Percentiles rank a stretch among this genome's conserved stretches.
Evolutionary conservation across 1,140 invertebrate species (phyloP).

Genomic region (Kradibia gibbosae): DNA sequence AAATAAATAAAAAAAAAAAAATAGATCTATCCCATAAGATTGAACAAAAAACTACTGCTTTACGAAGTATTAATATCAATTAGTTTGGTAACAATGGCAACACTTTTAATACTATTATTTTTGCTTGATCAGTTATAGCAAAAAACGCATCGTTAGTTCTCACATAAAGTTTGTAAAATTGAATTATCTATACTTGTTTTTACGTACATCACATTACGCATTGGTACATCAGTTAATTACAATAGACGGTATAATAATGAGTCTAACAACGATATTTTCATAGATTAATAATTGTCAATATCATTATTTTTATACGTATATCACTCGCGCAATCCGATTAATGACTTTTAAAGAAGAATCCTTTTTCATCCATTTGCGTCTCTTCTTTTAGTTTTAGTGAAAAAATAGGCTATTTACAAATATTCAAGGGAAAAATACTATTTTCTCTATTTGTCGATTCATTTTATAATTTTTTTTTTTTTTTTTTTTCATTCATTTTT

Average conservation of each 20-base stretch:
- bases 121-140: not conserved
- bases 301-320: not conserved
- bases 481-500: slow-evolving; percentile 54
- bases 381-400: slow-evolving; percentile 60
- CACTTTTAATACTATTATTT: slow-evolving; percentile 22
- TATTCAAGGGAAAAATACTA: slow-evolving; percentile 55
- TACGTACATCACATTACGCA: not conserved
- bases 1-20: not conserved
- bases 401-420: slow-evolving; percentile 73
- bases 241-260: slow-evolving; percentile 34
- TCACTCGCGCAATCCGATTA: slow-evolving; percentile 17
- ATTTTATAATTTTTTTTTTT: too few species aligned
- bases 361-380: slow-evolving; percentile 28
- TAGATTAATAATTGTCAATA: not conserved
- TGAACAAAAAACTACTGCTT: not conserved
- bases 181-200: slow-evolving; percentile 6
- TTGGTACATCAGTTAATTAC: slow-evolving; percentile 28
- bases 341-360: slow-evolving; percentile 48
- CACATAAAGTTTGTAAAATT: not conserved
- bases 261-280: slow-evolving; percentile 13
- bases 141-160: not conserved
- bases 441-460: slow-evolving; percentile 24
- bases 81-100: slow-evolving; percentile 15
- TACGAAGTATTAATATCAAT: slow-evolving; percentile 16
- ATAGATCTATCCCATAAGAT: not conserved